Evolutionary conservation across 2,113 vertebrate species (phyloP).

Genomic region (Serilophus lunatus): DNA sequence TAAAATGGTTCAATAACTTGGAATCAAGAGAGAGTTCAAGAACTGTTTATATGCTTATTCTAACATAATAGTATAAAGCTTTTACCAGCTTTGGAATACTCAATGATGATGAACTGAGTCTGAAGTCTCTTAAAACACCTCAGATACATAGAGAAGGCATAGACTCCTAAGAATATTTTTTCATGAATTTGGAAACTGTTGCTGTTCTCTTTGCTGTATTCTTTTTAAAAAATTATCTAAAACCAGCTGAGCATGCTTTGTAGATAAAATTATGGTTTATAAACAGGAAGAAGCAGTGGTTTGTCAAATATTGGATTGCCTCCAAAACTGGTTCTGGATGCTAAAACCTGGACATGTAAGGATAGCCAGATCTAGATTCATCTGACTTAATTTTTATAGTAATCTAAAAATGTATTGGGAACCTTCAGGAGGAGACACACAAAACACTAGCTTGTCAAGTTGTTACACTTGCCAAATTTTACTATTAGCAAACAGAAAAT

Average conservation of each 20-base stretch:
- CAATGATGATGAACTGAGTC: constrained; percentile 14
- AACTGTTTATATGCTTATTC: constrained; percentile 47
- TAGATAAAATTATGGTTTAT: not conserved
- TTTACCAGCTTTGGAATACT: constrained; percentile 46
- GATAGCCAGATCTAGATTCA: not conserved
- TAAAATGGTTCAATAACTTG: constrained; percentile 79
- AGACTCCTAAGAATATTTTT: not conserved
- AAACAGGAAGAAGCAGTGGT: not conserved
- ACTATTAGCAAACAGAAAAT: not conserved
- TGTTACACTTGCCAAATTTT: not conserved
- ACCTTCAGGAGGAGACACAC: not conserved
- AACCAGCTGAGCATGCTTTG: not conserved
- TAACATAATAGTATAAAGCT: constrained; percentile 60
- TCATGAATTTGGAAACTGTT: not conserved
- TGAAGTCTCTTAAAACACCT: constrained; percentile 50
- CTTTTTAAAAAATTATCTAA: not conserved
- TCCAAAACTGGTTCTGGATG: not conserved
- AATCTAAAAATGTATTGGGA: not conserved
- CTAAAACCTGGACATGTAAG: not conserved
- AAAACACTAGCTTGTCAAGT: not conserved
- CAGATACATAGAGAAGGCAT: not conserved
- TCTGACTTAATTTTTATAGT: not conserved
- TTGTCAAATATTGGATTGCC: not conserved
- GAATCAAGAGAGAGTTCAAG: constrained; percentile 65
- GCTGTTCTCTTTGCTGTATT: not conserved